phyloP scores from a whole-genome alignment of 2,888 invertebrate genomes.

The Pachycephus smyrnensis region DNA sequence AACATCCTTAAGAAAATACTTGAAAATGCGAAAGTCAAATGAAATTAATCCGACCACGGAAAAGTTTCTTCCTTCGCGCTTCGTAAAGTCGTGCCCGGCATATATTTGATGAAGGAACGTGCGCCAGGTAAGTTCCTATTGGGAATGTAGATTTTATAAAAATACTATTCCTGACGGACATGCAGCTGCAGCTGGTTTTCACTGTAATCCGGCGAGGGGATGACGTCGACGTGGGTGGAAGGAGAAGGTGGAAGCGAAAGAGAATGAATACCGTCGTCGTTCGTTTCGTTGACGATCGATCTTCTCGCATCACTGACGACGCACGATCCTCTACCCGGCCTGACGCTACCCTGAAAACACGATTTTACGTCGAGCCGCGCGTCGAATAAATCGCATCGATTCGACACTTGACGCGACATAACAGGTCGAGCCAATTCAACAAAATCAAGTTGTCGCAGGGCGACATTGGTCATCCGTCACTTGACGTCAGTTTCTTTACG shows the following conservation, averaged over 20 bases:
- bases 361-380: not conserved
- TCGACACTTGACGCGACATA: not conserved
- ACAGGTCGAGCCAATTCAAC: not conserved
- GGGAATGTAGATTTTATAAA: not conserved
- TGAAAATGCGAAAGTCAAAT: conserved; percentile 56
- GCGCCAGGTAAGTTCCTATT: not conserved
- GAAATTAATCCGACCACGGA: conserved; percentile 46
- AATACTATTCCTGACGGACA: not conserved
- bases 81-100: not conserved
- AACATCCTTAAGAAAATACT: conserved; percentile 20
- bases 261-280: not conserved
- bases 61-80: not conserved
- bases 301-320: not conserved
- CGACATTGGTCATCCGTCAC: not conserved
- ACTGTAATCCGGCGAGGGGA: not conserved
- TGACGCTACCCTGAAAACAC: not conserved
- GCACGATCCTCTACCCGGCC: not conserved
- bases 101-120: not conserved
- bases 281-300: not conserved
- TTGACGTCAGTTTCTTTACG: not conserved
- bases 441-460: not conserved
- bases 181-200: not conserved
- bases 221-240: not conserved
- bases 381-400: not conserved
- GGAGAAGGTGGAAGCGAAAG: not conserved